Base-by-base conservation (phyloP, 2,888 invertebrate genomes). In the Luperina nickerlii region DNA sequence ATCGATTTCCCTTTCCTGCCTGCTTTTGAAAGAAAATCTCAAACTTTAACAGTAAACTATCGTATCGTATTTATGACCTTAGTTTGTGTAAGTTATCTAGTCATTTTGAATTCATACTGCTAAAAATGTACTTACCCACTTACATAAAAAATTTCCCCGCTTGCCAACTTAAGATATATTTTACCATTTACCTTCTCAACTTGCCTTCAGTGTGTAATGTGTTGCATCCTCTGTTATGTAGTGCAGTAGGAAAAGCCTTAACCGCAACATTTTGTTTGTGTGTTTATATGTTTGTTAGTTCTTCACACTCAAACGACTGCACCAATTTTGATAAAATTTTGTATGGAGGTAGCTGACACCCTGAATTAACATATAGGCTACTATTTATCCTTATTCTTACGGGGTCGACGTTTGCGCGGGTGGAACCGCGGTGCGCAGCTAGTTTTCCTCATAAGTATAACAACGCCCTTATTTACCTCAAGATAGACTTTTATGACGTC, bases 361-460 rank as follows among this genome's bases (percentile, higher is more conserved):
- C 38, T 38, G 38, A 2, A 38, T 38, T 38, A 38, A 38, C 38
- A 38, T 38, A 38, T 38, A 38, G 38, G 38, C 38, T 38, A 38
- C 32, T 32, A 32, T 32, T 32, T 38, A 38, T 38, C 38, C 38
- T 2, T 38, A 38, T 38, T 38, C 38, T 4, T 2, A 38, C 38
- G 3, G 38, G 38, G 2, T 38, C 4, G 38, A 38, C 38, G 2
- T 38, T 38, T 38, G 4, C 38, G 38, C 38, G 38, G 38, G 38
- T 38, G 38, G 4, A 38, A 38, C 38, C 38, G 38, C 38, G 38
- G 38, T 2, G 38, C 38, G 38, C 38, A 38, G 38, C 38, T 38
- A 38, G 38, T 38, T 81, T 66, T 65, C 20, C 51, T 45, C 48
- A 60, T 67, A 45, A 67, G 38, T 27, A 69, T 57, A 69, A 32